Base-by-base conservation (phyloP, 1,140 invertebrate species). In the Zaprionus vittiger region DNA sequence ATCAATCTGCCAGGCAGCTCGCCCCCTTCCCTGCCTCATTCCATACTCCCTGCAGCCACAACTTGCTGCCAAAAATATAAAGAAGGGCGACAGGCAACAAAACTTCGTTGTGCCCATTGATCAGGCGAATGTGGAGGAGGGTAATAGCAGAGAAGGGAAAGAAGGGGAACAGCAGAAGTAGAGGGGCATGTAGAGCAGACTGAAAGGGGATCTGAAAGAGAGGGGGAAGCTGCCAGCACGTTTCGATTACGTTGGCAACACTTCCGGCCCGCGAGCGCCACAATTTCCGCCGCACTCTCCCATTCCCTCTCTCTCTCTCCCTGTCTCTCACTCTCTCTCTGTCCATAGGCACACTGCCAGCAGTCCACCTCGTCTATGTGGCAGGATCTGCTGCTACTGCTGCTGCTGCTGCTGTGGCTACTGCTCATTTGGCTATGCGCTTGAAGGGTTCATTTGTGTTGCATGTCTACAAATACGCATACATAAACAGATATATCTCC, bases 181-280 rank as follows among this genome's bases (percentile, higher is more conserved):
- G 31, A 34, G 31, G 2, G 9, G 31, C 26, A 28, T 6, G 26
- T 28, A 28, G 26, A 28, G 26, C 26, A 28, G 26, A 28, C 2
- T 3, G 31, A 11, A 34, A 9, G 9, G 28, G 28, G 22, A 37
- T 1, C 4, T 12, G 1, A 14, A 12, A 38, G 37, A 38, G 41
- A 38, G 37, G 14, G n/a, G n/a, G n/a, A 47, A 15, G 6, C 41
- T 47, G 41, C 41, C 64, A 67, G 84, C 80, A 89, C 80, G 77
- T 89, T 86, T 89, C 83, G 83, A 86, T 86, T 86, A 86, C 84
- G 83, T 83, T 86, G 83, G 73, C 83, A 86, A 89, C 83, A 86
- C 83, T 89, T 86, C 83, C 83, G 83, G 80, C 72, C 83, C 84
- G 84, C 83, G 84, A 89, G 83, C 80, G 80, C 80, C 83, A 83